phyloP scores from a whole-genome alignment of 2,797 vertebrate genomes.

The Trematomus bernacchii region DNA sequence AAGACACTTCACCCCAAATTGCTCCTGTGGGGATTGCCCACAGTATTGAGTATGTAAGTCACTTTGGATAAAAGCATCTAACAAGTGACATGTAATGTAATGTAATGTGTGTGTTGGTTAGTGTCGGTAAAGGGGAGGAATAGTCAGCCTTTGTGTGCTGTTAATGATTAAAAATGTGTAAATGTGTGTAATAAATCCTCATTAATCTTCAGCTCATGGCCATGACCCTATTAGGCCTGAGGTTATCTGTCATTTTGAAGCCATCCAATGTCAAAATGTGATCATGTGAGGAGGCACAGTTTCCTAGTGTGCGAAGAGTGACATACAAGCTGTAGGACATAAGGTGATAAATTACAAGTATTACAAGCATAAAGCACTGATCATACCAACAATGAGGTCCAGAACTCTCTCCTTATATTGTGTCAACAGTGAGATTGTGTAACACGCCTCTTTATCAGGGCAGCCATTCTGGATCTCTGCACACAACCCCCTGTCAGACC shows the following conservation, averaged over 20 bases:
- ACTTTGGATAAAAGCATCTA: too few relatives aligned
- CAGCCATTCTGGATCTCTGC: constrained; percentile 50
- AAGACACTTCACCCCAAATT: too few relatives aligned
- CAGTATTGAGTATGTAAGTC: too few relatives aligned
- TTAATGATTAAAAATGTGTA: neutral
- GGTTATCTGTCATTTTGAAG: constrained; percentile 40
- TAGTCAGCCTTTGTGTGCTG: neutral
- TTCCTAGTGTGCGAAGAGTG: neutral
- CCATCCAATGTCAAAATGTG: neutral
- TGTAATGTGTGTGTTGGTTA: too few relatives aligned
- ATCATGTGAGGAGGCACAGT: constrained; percentile 20
- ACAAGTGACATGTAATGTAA: too few relatives aligned
- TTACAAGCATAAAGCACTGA: neutral
- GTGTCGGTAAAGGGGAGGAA: neutral
- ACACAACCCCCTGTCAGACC: constrained; percentile 40
- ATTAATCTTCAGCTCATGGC: constrained; percentile 25
- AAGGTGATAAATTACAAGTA: neutral
- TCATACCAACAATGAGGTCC: neutral
- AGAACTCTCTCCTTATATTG: constrained; percentile 42
- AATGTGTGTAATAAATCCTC: neutral
- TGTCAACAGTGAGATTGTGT: constrained; percentile 68
- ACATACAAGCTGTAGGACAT: neutral
- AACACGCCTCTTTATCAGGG: constrained; percentile 63
- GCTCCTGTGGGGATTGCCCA: too few relatives aligned
- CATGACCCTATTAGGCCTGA: constrained; percentile 21